These are phyloP conservation scores for Larimichthys crocea DNA, from an alignment of 2,113 vertebrate genomes.

Conservation along the genomic window DNA sequence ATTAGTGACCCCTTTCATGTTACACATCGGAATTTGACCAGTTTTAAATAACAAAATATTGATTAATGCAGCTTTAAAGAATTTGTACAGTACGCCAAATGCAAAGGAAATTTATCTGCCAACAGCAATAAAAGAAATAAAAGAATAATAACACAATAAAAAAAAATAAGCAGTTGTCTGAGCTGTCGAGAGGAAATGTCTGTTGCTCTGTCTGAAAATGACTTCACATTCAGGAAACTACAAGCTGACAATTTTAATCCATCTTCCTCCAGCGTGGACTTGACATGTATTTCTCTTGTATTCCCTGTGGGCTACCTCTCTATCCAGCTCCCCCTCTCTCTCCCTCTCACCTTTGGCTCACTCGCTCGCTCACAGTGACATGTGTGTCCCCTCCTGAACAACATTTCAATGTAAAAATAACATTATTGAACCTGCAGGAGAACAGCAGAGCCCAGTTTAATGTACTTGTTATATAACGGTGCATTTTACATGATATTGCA, in stretches of 20 bases:
- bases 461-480: constrained; percentile 30
- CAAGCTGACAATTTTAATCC: constrained; percentile 74
- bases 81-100: not conserved
- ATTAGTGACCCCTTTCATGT: not conserved
- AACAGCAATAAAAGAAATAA: not conserved
- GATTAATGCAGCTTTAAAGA: not conserved
- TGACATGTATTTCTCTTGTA: constrained; percentile 61
- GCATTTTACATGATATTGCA: not conserved
- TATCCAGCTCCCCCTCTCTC: constrained; percentile 34
- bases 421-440: constrained; percentile 14
- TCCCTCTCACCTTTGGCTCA: constrained; percentile 53
- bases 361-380: constrained; percentile 33
- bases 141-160: not conserved
- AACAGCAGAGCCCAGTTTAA: not conserved
- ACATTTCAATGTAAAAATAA: constrained; percentile 35
- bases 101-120: not conserved
- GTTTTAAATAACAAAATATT: not conserved
- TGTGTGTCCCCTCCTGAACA: constrained; percentile 28
- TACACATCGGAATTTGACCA: not conserved
- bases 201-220: constrained; percentile 16
- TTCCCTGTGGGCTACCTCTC: constrained; percentile 54
- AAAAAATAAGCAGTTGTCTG: not conserved
- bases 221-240: constrained; percentile 64
- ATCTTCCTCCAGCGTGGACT: constrained; percentile 62
- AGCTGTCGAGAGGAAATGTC: not conserved